These are phyloP conservation scores for Zelostemma sp. DNA, from an alignment of 1,140 invertebrate genomes.

Conservation along the genomic window DNA sequence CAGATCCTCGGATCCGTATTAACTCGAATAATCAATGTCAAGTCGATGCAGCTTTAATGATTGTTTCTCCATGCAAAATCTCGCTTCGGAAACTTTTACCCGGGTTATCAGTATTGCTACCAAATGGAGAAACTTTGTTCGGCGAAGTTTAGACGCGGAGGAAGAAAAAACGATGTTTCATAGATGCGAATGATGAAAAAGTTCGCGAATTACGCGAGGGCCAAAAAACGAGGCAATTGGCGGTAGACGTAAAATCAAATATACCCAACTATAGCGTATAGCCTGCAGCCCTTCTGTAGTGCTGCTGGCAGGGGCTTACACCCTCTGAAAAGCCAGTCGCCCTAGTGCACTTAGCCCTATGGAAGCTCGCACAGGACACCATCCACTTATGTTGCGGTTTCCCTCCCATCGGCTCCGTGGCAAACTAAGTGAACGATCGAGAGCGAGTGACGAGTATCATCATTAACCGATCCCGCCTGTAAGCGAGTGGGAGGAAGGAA, in stretches of 20 bases:
- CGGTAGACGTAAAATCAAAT: slow-evolving; percentile 30
- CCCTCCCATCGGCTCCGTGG: slow-evolving; percentile 19
- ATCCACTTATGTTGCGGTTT: slow-evolving; percentile 44
- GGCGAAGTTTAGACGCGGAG: no score
- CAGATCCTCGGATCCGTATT: no score
- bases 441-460: slow-evolving; percentile 41
- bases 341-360: slow-evolving; percentile 44
- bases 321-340: slow-evolving; percentile 37
- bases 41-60: no score
- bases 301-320: slow-evolving; percentile 10
- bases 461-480: slow-evolving; percentile 40
- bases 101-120: no score
- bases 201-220: no score
- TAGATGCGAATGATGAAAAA: no score
- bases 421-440: slow-evolving; percentile 48
- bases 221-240: not conserved
- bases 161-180: no score
- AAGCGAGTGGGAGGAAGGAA: slow-evolving; percentile 28
- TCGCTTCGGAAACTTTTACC: no score
- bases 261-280: slow-evolving; percentile 16
- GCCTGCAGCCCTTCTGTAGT: slow-evolving; percentile 22
- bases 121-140: no score
- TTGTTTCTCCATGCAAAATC: no score
- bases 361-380: slow-evolving; percentile 35
- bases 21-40: no score